Evolutionary conservation across 2,888 invertebrate genomes (phyloP), one percentile per base, ranked within the genome.

Genomic region (Hofmannophila pseudospretella): DNA sequence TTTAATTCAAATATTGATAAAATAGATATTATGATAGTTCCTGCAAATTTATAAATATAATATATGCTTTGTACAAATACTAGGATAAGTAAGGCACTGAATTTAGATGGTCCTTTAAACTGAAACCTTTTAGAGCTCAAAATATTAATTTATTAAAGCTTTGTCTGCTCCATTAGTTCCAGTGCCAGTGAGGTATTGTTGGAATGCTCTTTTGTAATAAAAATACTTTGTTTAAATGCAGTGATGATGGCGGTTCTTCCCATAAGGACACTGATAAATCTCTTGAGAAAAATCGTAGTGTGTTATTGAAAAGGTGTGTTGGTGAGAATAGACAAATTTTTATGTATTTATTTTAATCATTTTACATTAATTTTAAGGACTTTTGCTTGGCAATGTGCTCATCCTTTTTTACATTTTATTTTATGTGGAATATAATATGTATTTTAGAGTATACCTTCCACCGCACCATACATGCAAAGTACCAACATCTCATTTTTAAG

Each of bases 291-390:
- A 45, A 48, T 31, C 49, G 43, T 40, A 49, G 47, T 16, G 25
- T 31, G 41, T 51, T 54, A 28, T 51, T 60, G 36, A 44, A 51
- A 57, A 60, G 60, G 60, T 57, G 51, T 52, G 57, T 57, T 47
- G 47, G 48, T 49, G 50, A 46, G 44, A 44, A 25, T 28, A 16
- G 5, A 16, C 16, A 3, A 16, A 16, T 4, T 16, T 16, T 4
- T 16, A 4, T 16, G 16, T 16, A 16, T 5, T 5, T 4, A 5
- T 16, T 16, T 3, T 16, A 16, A 5, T 16, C 16, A 16, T 16
- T 3, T 16, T 16, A 5, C 16, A 4, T 16, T 16, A 4, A 16
- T 16, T 4, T 16, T n/a, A n/a, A n/a, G n/a, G n/a, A n/a, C n/a
- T n/a, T n/a, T n/a, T n/a, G n/a, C n/a, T 16, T 16, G 16, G 16